These are phyloP conservation scores for Rhynchopsitta pachyrhyncha DNA, from an alignment of 2,113 vertebrate genomes.

Conservation along the genomic window DNA sequence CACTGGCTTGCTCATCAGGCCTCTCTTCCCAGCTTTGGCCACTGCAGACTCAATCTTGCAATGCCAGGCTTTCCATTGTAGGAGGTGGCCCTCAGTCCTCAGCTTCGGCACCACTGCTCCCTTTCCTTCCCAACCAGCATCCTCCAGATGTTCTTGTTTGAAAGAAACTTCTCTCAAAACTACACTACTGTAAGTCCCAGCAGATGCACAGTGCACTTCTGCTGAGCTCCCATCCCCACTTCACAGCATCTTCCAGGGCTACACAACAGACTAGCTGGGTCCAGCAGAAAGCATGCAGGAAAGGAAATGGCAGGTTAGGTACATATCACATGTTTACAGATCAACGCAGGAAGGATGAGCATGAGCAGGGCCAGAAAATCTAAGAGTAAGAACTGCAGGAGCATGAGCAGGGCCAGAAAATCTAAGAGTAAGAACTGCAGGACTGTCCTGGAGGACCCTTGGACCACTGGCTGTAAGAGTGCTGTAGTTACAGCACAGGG, in stretches of 20 bases:
- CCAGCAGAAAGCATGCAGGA: not conserved
- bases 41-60: not conserved
- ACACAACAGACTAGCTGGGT: accelerated
- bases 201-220: not conserved
- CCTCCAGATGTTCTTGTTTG: not conserved
- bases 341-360: accelerated
- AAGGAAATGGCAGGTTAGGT: not conserved
- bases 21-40: not conserved
- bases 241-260: not conserved
- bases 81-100: not conserved
- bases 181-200: not conserved
- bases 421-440: not conserved
- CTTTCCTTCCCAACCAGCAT: not conserved
- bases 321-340: accelerated
- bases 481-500: not conserved
- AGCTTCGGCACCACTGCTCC: not conserved
- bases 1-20: not conserved
- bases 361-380: not conserved
- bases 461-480: not conserved
- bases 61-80: not conserved
- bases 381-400: not conserved
- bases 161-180: not conserved
- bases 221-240: not conserved
- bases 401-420: not conserved
- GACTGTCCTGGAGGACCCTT: not conserved